phyloP scores from a whole-genome alignment of 1,140 invertebrate genomes.

The Sycophaga agraensis region DNA sequence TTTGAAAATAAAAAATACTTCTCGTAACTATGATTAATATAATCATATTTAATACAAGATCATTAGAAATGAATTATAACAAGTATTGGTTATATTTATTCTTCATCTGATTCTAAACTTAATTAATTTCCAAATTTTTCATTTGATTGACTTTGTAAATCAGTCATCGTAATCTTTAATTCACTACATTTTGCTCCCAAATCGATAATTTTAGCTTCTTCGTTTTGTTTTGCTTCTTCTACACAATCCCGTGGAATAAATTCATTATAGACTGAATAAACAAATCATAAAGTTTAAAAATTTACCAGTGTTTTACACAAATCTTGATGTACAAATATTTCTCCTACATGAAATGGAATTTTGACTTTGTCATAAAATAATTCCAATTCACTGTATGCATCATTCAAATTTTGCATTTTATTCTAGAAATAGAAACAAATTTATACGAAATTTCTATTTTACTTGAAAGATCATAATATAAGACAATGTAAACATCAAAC shows the following conservation, averaged over 20 bases:
- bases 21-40: too few species aligned
- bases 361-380: slow-evolving; percentile 79
- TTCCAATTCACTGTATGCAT: slow-evolving; percentile 86
- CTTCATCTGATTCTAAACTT: slow-evolving; percentile 89
- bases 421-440: too few species aligned
- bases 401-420: slow-evolving; percentile 88
- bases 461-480: background rate
- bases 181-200: slow-evolving; percentile 71
- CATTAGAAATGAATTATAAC: too few species aligned
- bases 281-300: slow-evolving; percentile 18
- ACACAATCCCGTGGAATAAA: slow-evolving; percentile 70
- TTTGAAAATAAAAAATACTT: too few species aligned
- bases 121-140: slow-evolving; percentile 95
- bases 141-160: slow-evolving; percentile 89
- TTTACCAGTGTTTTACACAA: slow-evolving; percentile 74
- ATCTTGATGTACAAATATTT: slow-evolving; percentile 82
- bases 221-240: slow-evolving; percentile 73
- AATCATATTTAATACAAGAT: too few species aligned
- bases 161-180: slow-evolving; percentile 78
- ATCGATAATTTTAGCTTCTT: slow-evolving; percentile 69
- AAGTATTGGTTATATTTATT: slow-evolving; percentile 51
- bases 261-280: background rate
- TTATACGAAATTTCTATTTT: too few species aligned
- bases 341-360: slow-evolving; percentile 85
- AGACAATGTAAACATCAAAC: background rate